These are phyloP conservation scores for Cremastobaeus sp. DNA, from an alignment of 2,888 invertebrate genomes.

Conservation along the genomic window DNA sequence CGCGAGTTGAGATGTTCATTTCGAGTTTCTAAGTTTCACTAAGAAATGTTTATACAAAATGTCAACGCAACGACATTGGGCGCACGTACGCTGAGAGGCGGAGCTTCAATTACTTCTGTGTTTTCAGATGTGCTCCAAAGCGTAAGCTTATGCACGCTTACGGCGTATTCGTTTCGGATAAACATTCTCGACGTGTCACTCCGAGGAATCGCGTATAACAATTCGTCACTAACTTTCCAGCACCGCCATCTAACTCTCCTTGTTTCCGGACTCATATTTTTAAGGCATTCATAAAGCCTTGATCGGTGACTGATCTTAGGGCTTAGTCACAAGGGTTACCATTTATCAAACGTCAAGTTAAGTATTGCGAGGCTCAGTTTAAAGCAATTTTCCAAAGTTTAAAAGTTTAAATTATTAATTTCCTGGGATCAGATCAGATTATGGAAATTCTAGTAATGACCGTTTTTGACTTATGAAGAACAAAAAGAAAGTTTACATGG, in stretches of 20 bases:
- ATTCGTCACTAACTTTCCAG: constrained; percentile 22
- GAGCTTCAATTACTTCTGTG: constrained; percentile 35
- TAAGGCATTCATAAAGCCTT: constrained; percentile 25
- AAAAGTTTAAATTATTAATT: constrained; percentile 6
- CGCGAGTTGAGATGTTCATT: constrained; percentile 34
- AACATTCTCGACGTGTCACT: constrained; percentile 18
- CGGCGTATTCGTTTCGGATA: constrained; percentile 31
- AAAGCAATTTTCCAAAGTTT: constrained; percentile 7
- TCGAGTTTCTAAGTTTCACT: constrained; percentile 27
- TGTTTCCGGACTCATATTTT: neutral
- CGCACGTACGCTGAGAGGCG: constrained; percentile 7
- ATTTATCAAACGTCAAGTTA: constrained; percentile 27
- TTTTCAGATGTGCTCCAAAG: constrained; percentile 26
- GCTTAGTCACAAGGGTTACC: constrained; percentile 9
- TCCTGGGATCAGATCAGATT: no score
- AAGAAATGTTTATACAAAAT: constrained; percentile 46
- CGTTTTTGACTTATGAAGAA: no score
- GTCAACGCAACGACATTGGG: constrained; percentile 30
- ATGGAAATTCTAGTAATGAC: no score
- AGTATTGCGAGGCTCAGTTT: constrained; percentile 13
- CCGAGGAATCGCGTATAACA: constrained; percentile 20
- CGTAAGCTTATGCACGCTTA: constrained; percentile 22
- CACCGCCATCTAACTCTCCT: constrained; percentile 1
- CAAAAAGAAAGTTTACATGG: no score
- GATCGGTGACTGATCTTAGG: constrained; percentile 17